phyloP scores from a whole-genome alignment of 1,140 invertebrate genomes.

The Trichoplusia ni region DNA sequence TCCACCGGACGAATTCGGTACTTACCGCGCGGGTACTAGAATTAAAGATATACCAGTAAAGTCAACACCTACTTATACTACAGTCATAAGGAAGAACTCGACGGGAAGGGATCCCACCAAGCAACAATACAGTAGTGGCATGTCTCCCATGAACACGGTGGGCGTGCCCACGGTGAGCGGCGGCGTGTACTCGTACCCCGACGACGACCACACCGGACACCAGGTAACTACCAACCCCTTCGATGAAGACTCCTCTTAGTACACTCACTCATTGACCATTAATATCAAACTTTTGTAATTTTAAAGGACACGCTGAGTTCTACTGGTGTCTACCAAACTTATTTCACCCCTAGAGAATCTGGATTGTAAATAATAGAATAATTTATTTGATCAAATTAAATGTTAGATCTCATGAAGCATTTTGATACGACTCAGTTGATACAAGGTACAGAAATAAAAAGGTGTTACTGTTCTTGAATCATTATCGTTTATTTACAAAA shows the following conservation, averaged over 20 bases:
- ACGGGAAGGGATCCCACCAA: constrained; percentile 51
- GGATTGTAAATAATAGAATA: constrained; percentile 37
- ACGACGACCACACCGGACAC: constrained; percentile 54
- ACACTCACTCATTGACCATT: constrained; percentile 26
- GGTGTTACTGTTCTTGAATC: constrained; percentile 23
- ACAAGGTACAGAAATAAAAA: constrained; percentile 6
- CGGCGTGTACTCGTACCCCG: constrained; percentile 65
- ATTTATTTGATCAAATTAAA: constrained; percentile 13
- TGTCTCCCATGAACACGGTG: constrained; percentile 71
- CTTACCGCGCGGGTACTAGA: constrained; percentile 62
- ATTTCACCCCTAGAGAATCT: constrained; percentile 46
- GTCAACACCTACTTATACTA: constrained; percentile 60
- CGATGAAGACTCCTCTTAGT: constrained; percentile 55
- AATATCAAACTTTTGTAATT: constrained; percentile 36
- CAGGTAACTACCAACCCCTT: constrained; percentile 74
- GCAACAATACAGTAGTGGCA: constrained; percentile 51
- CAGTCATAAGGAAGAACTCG: constrained; percentile 60
- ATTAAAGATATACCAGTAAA: constrained; percentile 67
- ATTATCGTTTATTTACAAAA: constrained; percentile 60
- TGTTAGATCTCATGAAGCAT: constrained; percentile 37
- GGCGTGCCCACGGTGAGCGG: constrained; percentile 65
- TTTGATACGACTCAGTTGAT: background rate
- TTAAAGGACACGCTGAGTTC: constrained; percentile 42
- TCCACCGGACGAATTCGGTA: constrained; percentile 72
- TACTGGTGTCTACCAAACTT: constrained; percentile 38